Conservation (phyloP, 1,140 invertebrate species). For the Drosophila ironensis region DNA sequence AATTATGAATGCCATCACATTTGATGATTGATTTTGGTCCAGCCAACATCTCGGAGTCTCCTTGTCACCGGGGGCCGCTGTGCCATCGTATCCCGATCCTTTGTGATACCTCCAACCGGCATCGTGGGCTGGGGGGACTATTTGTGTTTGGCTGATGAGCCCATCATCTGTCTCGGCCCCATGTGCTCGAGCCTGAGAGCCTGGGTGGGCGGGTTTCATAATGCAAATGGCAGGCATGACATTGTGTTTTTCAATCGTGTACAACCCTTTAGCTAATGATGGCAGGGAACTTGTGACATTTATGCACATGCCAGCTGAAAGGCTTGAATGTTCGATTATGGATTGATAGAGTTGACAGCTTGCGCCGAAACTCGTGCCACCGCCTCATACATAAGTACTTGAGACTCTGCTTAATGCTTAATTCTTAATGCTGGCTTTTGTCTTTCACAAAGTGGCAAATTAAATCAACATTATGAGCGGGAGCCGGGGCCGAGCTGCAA, state of each 20-base stretch:
- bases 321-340: slow-evolving; percentile 20
- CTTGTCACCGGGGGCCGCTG: background rate
- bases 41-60: slow-evolving; percentile 30
- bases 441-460: slow-evolving; percentile 2
- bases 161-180: slow-evolving; percentile 37
- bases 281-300: slow-evolving; percentile 58
- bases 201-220: slow-evolving; percentile 14
- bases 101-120: slow-evolving; percentile 12
- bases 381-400: too few relatives aligned
- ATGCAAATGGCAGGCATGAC: slow-evolving; percentile 70
- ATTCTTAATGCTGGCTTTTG: background rate
- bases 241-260: slow-evolving; percentile 68
- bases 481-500: background rate
- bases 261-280: slow-evolving; percentile 76
- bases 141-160: slow-evolving; percentile 43
- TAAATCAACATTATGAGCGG: slow-evolving; percentile 38
- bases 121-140: slow-evolving; percentile 11
- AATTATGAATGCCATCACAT: slow-evolving; percentile 76
- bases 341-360: slow-evolving; percentile 46
- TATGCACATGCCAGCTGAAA: slow-evolving; percentile 7
- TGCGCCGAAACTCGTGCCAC: too few relatives aligned
- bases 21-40: slow-evolving; percentile 71
- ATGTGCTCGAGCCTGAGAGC: slow-evolving; percentile 9
- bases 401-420: too few relatives aligned
- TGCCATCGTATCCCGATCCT: slow-evolving; percentile 20